Percentiles rank a stretch among this genome's conserved stretches.
Conservation (phyloP, 92 coral and sea anemone genomes). For the Epizoanthus scotinus region DNA sequence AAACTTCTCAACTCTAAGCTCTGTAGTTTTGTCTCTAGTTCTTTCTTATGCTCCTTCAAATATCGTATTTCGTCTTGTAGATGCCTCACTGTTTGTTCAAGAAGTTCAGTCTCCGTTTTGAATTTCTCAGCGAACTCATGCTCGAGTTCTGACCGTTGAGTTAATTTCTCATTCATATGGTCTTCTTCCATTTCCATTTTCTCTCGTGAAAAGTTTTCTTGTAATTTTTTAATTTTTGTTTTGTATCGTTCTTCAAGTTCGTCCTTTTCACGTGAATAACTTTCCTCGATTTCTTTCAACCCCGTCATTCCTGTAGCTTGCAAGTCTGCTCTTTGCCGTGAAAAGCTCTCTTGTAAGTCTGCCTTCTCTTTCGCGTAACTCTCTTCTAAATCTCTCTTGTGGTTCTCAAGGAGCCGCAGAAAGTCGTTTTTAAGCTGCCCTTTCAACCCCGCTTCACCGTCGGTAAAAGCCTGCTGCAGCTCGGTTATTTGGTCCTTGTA, state of each 20-base stretch:
- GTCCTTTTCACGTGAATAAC: slow-evolving; percentile 67
- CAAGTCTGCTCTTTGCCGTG: slow-evolving; percentile 76
- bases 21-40: slow-evolving; percentile 83
- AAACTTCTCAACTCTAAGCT: slow-evolving; percentile 80
- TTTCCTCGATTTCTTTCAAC: slow-evolving; percentile 77
- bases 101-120: slow-evolving; percentile 74
- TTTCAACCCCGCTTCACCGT: slow-evolving; percentile 92
- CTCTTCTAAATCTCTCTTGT: slow-evolving; percentile 83
- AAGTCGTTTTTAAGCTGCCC: slow-evolving; percentile 97
- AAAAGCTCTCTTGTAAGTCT: slow-evolving; percentile 75
- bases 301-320: slow-evolving; percentile 74
- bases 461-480: slow-evolving; percentile 85
- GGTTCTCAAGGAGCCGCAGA: slow-evolving; percentile 73
- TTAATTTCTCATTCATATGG: slow-evolving; percentile 63
- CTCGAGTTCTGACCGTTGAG: slow-evolving; percentile 76
- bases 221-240: slow-evolving; percentile 79
- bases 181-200: slow-evolving; percentile 80
- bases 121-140: slow-evolving; percentile 69
- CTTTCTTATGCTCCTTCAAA: slow-evolving; percentile 87
- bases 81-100: slow-evolving; percentile 72
- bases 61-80: slow-evolving; percentile 82
- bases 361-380: slow-evolving; percentile 74
- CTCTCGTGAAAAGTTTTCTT: slow-evolving; percentile 76
- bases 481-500: slow-evolving; percentile 83
- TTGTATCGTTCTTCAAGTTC: slow-evolving; percentile 91